phyloP scores from a whole-genome alignment of 1,140 invertebrate genomes.

The Ostrea denselamellosa region DNA sequence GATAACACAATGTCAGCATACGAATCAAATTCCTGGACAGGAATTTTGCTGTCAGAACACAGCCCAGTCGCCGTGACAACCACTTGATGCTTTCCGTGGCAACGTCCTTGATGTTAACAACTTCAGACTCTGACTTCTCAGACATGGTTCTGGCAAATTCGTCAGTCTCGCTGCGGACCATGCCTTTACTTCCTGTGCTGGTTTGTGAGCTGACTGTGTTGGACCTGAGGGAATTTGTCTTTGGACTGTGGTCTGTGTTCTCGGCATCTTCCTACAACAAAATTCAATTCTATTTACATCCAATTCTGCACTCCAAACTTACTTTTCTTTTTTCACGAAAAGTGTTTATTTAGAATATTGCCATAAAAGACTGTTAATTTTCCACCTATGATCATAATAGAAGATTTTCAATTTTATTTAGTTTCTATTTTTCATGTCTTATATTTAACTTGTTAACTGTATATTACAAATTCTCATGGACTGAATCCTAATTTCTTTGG shows the following conservation, averaged over 20 bases:
- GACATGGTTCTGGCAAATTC: slow-evolving; percentile 71
- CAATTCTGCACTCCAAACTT: too few species aligned
- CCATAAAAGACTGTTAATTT: too few species aligned
- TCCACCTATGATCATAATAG: too few species aligned
- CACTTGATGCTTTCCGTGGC: slow-evolving; percentile 94
- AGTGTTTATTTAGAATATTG: too few species aligned
- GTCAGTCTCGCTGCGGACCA: slow-evolving; percentile 77
- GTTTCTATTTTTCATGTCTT: too few species aligned
- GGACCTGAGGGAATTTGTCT: background rate
- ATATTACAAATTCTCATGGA: too few species aligned
- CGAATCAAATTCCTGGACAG: slow-evolving; percentile 94
- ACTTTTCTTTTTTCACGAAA: too few species aligned
- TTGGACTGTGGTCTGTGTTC: background rate
- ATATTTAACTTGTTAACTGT: too few species aligned
- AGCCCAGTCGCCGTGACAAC: slow-evolving; percentile 95
- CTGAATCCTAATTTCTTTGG: too few species aligned
- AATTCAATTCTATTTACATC: background rate
- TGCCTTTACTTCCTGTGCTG: slow-evolving; percentile 49
- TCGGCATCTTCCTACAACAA: background rate
- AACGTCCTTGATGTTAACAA: slow-evolving; percentile 89
- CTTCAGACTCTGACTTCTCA: slow-evolving; percentile 60
- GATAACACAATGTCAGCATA: slow-evolving; percentile 96
- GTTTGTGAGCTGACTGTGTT: background rate
- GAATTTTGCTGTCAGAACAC: slow-evolving; percentile 93
- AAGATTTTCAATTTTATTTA: too few species aligned